Percentiles rank a stretch among this genome's conserved stretches.
These are phyloP conservation scores for Tachina lurida DNA, from an alignment of 2,888 invertebrate species.

Conservation along the genomic window DNA sequence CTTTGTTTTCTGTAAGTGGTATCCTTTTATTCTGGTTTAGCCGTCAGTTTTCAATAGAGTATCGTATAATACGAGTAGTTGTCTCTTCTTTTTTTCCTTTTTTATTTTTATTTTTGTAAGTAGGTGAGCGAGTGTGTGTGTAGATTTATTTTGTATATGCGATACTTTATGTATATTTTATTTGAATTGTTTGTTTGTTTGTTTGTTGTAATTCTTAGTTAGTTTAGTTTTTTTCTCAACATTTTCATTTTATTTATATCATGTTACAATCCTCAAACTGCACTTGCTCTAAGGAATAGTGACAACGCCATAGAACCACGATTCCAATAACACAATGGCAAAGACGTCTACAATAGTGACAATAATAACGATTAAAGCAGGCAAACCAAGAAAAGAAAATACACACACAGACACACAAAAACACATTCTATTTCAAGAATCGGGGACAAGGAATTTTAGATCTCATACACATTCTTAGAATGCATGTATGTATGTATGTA, in stretches of 20 bases:
- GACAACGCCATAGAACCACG: constrained; percentile 59
- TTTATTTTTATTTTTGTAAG: no score
- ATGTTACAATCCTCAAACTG: constrained; percentile 69
- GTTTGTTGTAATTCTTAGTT: constrained; percentile 28
- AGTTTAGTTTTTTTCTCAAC: constrained; percentile 37
- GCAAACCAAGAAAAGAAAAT: constrained; percentile 13
- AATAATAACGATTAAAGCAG: constrained; percentile 57
- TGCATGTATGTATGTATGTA: constrained; percentile 2
- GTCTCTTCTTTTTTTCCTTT: background rate
- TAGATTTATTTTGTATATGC: constrained; percentile 53
- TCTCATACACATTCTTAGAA: constrained; percentile 35
- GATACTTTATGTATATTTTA: constrained; percentile 63
- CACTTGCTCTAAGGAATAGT: constrained; percentile 56
- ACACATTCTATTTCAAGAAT: constrained; percentile 8
- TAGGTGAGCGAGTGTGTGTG: constrained; percentile 22
- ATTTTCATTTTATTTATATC: constrained; percentile 70
- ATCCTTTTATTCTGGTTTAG: constrained; percentile 49
- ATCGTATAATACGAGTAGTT: background rate
- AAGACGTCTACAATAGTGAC: constrained; percentile 59
- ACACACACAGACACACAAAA: background rate
- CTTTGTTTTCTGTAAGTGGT: constrained; percentile 32
- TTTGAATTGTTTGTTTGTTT: constrained; percentile 67
- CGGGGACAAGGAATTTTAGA: constrained; percentile 47
- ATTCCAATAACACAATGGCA: constrained; percentile 59
- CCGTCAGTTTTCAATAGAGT: constrained; percentile 43